Evolutionary conservation across 2,113 vertebrate genomes (phyloP), one percentile per base, ranked within the genome.

Genomic region (Alouatta palliata): DNA sequence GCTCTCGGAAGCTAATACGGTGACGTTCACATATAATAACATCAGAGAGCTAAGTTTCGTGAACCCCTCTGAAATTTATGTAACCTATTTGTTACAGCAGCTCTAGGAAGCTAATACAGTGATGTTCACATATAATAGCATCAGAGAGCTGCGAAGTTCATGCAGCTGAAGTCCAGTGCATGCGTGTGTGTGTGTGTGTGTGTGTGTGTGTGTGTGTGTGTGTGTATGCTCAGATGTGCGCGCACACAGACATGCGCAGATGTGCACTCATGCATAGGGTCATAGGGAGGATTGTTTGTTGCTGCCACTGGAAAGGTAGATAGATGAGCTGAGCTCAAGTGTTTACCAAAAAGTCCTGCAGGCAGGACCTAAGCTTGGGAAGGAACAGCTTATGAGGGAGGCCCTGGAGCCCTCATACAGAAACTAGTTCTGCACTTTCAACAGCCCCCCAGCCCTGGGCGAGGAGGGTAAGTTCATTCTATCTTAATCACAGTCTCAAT

Each of bases 191-290:
- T 52, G 21, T 30, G 20, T 25, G 37, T n/a, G 68, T n/a, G 30
- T 30, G 43, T 30, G 73, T 27, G 21, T 11, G 4, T 19, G 20
- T 58, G 56, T 58, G 43, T 30, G 73, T 27, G 21, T 11, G 4
- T 19, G 20, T 58, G 56, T 58, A n/a, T n/a, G n/a, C n/a, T n/a
- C n/a, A n/a, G n/a, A n/a, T 64, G 0, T 10, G 0, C 35, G 1
- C 35, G 20, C 35, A 4, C 30, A 35, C 12, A 11, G 21, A 37
- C 52, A 5, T 56, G 77, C 27, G 2, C 13, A 61, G n/a, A 73
- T 2, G 0, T 49, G n/a, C 49, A 32, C 40, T 43, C 43, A 37
- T 17, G 17, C n/a, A 10, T 1, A 8, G 20, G 8, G 11, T 27
- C 23, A 0, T 1, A 21, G 66, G 27, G 40, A 71, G 27, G 40